Conservation (phyloP, 2,797 vertebrate genomes). For the Danio albolineatus region DNA sequence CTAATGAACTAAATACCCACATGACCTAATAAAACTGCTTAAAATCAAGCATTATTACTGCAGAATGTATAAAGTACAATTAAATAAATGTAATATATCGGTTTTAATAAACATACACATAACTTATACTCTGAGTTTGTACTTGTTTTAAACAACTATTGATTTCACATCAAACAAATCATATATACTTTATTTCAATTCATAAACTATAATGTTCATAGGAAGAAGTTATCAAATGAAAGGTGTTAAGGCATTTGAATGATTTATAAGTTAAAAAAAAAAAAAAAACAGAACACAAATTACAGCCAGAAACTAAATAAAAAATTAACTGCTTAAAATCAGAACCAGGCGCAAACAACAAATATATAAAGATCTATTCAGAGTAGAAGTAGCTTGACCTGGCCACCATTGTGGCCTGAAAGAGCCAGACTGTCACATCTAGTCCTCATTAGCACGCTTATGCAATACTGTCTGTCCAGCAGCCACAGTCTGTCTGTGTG, state of each 20-base stretch:
- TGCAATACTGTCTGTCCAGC: slow-evolving; percentile 37
- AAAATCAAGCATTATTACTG: not conserved
- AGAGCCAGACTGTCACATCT: slow-evolving; percentile 34
- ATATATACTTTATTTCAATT: not conserved
- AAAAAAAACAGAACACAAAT: too few relatives aligned
- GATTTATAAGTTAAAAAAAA: too few relatives aligned
- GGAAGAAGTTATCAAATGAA: not conserved
- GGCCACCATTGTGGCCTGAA: slow-evolving; percentile 6
- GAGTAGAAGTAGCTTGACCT: slow-evolving; percentile 13
- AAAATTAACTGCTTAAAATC: not conserved
- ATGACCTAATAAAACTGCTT: not conserved
- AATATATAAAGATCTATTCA: slow-evolving; percentile 14
- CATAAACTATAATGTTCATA: not conserved
- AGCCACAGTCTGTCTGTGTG: slow-evolving; percentile 25
- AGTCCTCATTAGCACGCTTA: slow-evolving; percentile 43
- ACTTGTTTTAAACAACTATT: too few relatives aligned
- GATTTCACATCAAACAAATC: too few relatives aligned
- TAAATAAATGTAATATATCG: too few relatives aligned
- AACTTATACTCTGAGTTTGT: too few relatives aligned
- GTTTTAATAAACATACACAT: too few relatives aligned
- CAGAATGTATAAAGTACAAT: not conserved
- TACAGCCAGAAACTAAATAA: not conserved
- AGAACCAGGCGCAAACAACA: not conserved
- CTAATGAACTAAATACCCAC: not conserved
- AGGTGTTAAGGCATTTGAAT: not conserved